Conservation (phyloP, 2,113 vertebrate species). For the Hylia prasina region DNA sequence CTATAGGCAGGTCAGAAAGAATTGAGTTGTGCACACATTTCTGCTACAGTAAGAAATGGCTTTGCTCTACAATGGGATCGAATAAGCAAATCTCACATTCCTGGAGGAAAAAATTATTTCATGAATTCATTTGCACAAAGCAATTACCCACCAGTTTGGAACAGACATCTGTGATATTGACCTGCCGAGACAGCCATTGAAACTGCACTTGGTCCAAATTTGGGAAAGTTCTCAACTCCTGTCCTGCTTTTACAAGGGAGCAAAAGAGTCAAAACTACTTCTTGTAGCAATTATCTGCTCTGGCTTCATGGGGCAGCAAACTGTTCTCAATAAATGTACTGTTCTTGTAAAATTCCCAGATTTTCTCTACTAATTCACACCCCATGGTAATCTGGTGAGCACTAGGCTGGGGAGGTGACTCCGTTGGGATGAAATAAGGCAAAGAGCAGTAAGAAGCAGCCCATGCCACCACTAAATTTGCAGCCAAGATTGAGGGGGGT, state of each 20-base stretch:
- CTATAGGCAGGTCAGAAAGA: neutral
- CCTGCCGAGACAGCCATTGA: neutral
- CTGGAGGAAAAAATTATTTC: neutral
- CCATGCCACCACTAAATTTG: fast-evolving
- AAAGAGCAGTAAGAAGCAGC: neutral
- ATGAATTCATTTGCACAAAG: neutral
- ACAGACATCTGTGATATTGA: neutral
- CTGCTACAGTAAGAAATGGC: neutral
- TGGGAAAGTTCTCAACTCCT: neutral
- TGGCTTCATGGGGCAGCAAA: neutral
- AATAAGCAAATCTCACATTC: neutral
- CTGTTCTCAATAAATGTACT: neutral
- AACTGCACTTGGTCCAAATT: neutral
- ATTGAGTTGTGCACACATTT: neutral
- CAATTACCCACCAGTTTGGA: neutral
- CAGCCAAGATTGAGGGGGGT: neutral
- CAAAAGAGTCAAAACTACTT: neutral
- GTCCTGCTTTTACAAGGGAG: neutral
- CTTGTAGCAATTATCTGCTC: neutral
- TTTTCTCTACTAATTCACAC: neutral
- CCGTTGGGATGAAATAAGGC: neutral
- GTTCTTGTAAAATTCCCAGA: neutral
- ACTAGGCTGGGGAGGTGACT: neutral
- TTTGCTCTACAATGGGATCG: neutral
- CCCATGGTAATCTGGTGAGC: neutral